Percentiles rank a stretch among this genome's conserved stretches.
These are phyloP conservation scores for Drosophila mercatorum DNA, from an alignment of 2,888 invertebrate genomes.

Conservation along the genomic window DNA sequence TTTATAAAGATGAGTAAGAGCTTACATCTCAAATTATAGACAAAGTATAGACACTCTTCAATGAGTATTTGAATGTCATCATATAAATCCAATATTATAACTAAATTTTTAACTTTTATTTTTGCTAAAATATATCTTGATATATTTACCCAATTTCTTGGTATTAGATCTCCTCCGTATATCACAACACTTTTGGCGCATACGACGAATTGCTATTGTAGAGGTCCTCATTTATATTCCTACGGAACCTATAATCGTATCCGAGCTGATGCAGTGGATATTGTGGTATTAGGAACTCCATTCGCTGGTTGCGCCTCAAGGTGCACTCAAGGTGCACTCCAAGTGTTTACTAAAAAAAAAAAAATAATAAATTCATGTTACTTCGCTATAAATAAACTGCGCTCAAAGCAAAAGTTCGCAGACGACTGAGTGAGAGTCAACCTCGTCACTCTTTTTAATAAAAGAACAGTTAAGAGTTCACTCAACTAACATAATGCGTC, in stretches of 20 bases:
- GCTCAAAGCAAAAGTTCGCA: not conserved
- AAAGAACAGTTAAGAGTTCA: not conserved
- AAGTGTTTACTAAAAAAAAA: not conserved
- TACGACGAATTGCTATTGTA: not conserved
- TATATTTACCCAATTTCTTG: not conserved
- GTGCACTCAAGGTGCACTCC: slow-evolving; percentile 19
- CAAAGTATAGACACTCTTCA: too few species aligned
- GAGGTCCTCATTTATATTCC: not conserved
- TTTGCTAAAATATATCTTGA: not conserved
- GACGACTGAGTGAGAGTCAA: not conserved
- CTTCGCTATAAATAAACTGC: not conserved
- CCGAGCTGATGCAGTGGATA: slow-evolving; percentile 34
- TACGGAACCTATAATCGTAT: not conserved
- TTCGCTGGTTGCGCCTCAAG: slow-evolving; percentile 22
- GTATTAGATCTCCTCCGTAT: not conserved
- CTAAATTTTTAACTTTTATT: not conserved
- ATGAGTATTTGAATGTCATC: too few species aligned
- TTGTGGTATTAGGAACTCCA: slow-evolving; percentile 34
- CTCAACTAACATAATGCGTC: not conserved
- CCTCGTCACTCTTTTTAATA: not conserved
- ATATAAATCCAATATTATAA: too few species aligned
- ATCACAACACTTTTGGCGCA: too few species aligned
- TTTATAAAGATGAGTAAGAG: too few species aligned
- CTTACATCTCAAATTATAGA: too few species aligned
- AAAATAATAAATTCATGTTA: not conserved